Base-by-base conservation (phyloP, 2,113 vertebrate genomes). In the Shinisaurus crocodilurus region DNA sequence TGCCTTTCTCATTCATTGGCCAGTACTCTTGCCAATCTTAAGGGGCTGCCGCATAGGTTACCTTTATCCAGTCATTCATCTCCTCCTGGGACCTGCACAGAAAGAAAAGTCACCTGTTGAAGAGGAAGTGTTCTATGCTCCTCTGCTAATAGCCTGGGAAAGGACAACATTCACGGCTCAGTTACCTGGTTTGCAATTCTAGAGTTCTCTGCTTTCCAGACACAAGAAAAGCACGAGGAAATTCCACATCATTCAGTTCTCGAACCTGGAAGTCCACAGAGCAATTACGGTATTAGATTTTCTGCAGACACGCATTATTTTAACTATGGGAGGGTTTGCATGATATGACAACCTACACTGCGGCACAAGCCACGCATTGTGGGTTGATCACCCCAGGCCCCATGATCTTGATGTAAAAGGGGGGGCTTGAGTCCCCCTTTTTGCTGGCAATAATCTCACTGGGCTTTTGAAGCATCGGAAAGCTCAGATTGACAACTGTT, bases 181-280 rank as follows among this genome's bases (percentile, higher is more conserved):
- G 89, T 88, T 82, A 98, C 97, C 97, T 95, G 74, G 97, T 96
- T 5, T 96, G 97, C n/a, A 98, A 92, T 93, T 98, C 96, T 94
- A 98, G 90, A 0, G 97, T 96, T 50, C 97, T 93, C 92, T 96
- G 96, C 86, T 96, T 97, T 72, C 97, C 97, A 0, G 97, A 97
- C 54, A 98, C 96, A 94, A 98, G 96, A 92, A 98, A 98, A 84
- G 96, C 95, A 93, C 97, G 88, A 34, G 97, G 97, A 89, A 97
- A 97, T 81, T 97, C 92, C 0, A 50, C 54, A 0, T 97, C 97
- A 0, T 91, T 94, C 95, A 97, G 92, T 87, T 96, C 96, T 88
- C 94, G 95, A 72, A 98, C 97, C 97, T 98, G 93, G 1, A 1
- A 10, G 18, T 54, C 25, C 34, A 45, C 81, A 80, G 45, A 74